Percentiles rank a stretch among this genome's conserved stretches.
These are phyloP conservation scores for Athene cunicularia DNA, from an alignment of 2,113 vertebrate genomes.

Conservation along the genomic window DNA sequence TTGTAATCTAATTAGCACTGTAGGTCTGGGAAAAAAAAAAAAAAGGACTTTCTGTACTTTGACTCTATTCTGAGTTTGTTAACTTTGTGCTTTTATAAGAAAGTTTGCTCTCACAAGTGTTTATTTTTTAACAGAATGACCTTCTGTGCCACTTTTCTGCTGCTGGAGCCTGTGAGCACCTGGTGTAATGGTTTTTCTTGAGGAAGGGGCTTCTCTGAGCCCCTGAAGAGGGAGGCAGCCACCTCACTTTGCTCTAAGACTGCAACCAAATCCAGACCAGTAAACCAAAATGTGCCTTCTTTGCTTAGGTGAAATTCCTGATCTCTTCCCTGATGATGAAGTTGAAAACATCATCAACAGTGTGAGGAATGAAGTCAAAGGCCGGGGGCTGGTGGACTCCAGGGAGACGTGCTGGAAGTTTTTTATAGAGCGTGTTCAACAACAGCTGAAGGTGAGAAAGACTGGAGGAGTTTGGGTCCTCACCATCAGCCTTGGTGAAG, in stretches of 20 bases:
- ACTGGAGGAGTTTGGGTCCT: neutral
- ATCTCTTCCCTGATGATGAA: slow-evolving; percentile 92
- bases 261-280: neutral
- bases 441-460: slow-evolving; percentile 88
- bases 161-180: neutral
- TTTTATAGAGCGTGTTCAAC: slow-evolving; percentile 88
- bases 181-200: neutral
- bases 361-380: slow-evolving; percentile 86
- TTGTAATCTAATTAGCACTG: neutral
- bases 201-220: neutral
- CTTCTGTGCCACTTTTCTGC: neutral
- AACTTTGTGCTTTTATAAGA: neutral
- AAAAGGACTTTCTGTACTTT: neutral
- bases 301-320: slow-evolving; percentile 90
- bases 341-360: slow-evolving; percentile 87
- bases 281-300: neutral
- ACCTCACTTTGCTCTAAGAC: neutral
- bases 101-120: neutral
- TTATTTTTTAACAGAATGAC: neutral
- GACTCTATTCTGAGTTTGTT: neutral
- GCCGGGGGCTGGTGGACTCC: slow-evolving; percentile 83
- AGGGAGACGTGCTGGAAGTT: slow-evolving; percentile 95
- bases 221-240: neutral
- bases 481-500: rapidly evolving
- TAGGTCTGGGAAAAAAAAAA: neutral